Conservation (phyloP, 1,140 invertebrate species). For the Metopolophium dirhodum region DNA sequence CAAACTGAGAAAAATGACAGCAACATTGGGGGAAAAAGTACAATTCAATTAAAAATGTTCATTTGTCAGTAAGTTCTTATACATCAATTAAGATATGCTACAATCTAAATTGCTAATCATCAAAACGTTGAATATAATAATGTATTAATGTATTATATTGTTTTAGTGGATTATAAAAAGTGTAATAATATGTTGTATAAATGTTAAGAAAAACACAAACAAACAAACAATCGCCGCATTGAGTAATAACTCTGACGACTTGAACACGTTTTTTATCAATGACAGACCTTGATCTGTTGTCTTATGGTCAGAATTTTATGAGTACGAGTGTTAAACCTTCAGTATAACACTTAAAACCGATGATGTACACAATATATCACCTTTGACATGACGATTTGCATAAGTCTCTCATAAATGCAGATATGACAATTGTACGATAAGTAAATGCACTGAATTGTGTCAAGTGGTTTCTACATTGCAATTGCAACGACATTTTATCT, state of each 20-base stretch:
- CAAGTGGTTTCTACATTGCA: not conserved
- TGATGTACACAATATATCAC: conserved; percentile 1
- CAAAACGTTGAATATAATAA: not conserved
- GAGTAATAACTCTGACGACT: not conserved
- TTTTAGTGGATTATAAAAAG: not conserved
- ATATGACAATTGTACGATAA: not conserved
- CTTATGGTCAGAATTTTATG: conserved; percentile 5
- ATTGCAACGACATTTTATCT: not conserved
- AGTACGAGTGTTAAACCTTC: not conserved
- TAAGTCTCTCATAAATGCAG: conserved; percentile 9
- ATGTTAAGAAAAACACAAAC: not conserved
- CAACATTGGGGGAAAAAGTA: too few relatives aligned
- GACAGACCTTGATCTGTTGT: conserved; percentile 28
- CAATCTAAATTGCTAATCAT: not conserved
- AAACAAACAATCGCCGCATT: not conserved
- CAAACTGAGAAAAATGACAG: too few relatives aligned
- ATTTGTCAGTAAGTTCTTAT: not conserved
- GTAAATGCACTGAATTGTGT: conserved; percentile 21
- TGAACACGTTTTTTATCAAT: conserved; percentile 9
- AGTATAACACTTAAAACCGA: not conserved
- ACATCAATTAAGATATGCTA: not conserved
- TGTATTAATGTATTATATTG: not conserved
- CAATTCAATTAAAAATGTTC: not conserved
- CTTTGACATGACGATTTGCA: conserved; percentile 10
- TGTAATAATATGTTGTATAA: not conserved